Evolutionary conservation across 2,888 invertebrate species (phyloP).

Genomic region (Orthonychiurus folsomi): DNA sequence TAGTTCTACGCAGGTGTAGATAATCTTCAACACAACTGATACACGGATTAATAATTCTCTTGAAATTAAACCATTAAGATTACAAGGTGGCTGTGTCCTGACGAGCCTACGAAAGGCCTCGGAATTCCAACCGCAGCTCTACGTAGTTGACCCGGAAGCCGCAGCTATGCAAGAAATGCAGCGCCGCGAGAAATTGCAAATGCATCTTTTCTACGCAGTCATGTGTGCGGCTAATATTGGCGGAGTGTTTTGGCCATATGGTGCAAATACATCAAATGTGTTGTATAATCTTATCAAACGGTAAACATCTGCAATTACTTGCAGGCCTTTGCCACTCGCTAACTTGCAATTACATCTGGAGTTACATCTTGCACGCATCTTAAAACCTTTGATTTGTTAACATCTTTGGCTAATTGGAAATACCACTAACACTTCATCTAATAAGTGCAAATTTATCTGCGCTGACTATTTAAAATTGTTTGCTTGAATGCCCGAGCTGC

Average conservation of each 20-base stretch:
- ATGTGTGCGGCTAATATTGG: slow-evolving; percentile 34
- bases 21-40: no score
- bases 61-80: not conserved
- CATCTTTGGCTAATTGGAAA: no score
- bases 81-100: not conserved
- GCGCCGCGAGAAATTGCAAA: slow-evolving; percentile 15
- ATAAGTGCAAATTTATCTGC: no score
- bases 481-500: no score
- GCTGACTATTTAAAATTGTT: no score
- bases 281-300: slow-evolving; percentile 20
- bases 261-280: slow-evolving; percentile 24
- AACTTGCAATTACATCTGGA: no score
- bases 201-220: slow-evolving; percentile 16
- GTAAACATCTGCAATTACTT: slow-evolving; percentile 6
- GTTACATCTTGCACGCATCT: no score
- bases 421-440: no score
- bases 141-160: slow-evolving; percentile 13
- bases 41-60: no score
- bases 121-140: not conserved
- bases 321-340: no score
- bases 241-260: slow-evolving; percentile 29
- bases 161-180: not conserved
- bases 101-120: not conserved
- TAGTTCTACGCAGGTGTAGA: no score
- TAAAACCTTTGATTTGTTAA: no score